phyloP scores from a whole-genome alignment of 2,888 invertebrate genomes.

The Neria commutata region DNA sequence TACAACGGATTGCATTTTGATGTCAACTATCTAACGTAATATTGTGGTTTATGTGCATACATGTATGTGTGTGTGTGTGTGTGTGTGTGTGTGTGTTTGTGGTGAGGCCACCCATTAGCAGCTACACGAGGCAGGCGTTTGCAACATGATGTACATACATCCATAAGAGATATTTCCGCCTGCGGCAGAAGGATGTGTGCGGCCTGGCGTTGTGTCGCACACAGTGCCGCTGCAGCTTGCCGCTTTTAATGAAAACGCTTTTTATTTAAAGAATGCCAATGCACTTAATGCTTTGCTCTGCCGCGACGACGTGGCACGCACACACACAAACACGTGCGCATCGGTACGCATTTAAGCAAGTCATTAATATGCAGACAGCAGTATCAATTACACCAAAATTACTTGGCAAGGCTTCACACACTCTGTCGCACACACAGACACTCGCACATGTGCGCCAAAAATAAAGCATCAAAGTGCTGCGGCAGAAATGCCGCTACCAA shows the following conservation, averaged over 20 bases:
- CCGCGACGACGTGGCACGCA: too few species aligned
- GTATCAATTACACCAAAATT: conserved; percentile 57
- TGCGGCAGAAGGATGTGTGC: not conserved
- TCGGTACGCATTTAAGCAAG: conserved; percentile 48
- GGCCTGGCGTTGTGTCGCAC: not conserved
- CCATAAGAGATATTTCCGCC: too few species aligned
- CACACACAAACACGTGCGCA: not conserved
- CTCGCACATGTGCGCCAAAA: too few species aligned
- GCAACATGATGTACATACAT: too few species aligned
- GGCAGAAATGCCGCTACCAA: not conserved
- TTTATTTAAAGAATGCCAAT: too few species aligned
- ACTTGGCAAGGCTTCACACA: conserved; percentile 37
- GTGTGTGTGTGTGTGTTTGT: conserved; percentile 29
- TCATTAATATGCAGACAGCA: conserved; percentile 52
- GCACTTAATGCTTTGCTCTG: too few species aligned
- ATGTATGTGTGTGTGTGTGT: conserved; percentile 24
- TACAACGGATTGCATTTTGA: not conserved
- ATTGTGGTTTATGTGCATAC: too few species aligned
- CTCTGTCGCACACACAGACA: conserved; percentile 13
- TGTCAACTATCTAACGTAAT: too few species aligned
- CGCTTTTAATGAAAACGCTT: too few species aligned
- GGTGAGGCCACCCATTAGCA: conserved; percentile 22
- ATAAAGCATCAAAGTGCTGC: not conserved
- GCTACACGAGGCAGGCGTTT: too few species aligned
- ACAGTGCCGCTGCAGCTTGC: too few species aligned